These are phyloP conservation scores for Lithodes maja DNA, from an alignment of 2,888 invertebrate genomes.

Conservation along the genomic window DNA sequence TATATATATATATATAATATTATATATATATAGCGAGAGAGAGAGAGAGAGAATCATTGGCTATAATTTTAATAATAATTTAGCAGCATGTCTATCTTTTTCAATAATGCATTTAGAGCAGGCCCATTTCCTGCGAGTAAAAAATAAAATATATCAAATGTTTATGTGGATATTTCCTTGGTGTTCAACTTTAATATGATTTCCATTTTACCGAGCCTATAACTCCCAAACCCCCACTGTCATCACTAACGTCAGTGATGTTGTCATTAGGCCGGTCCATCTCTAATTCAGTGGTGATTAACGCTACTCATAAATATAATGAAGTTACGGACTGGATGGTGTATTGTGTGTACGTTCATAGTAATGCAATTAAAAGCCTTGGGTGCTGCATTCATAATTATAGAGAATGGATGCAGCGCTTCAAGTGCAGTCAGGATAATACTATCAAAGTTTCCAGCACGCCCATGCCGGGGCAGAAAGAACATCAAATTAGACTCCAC, in stretches of 20 bases:
- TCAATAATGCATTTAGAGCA: too few species aligned
- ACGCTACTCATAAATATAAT: background rate
- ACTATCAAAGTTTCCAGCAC: constrained; percentile 3
- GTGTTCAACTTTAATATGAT: too few species aligned
- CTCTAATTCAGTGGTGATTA: background rate
- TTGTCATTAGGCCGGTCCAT: background rate
- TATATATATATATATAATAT: too few species aligned
- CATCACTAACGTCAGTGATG: background rate
- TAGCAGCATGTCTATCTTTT: too few species aligned
- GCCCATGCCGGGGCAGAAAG: background rate
- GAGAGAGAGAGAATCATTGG: too few species aligned
- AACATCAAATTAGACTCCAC: constrained; percentile 32
- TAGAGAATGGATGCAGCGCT: constrained; percentile 21
- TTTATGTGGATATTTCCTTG: too few species aligned
- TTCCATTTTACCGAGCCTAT: too few species aligned
- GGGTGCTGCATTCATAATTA: background rate
- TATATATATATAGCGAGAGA: too few species aligned
- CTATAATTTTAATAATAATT: too few species aligned
- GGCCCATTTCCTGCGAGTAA: too few species aligned
- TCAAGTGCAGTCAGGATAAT: constrained; percentile 18
- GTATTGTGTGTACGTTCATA: background rate
- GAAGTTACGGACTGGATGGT: background rate
- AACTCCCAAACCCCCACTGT: background rate
- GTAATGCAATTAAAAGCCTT: background rate
- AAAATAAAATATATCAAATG: too few species aligned